Evolutionary conservation across 2,888 invertebrate species (phyloP), one percentile per base, ranked within the genome.

Genomic region (Ochropacha duplaris): DNA sequence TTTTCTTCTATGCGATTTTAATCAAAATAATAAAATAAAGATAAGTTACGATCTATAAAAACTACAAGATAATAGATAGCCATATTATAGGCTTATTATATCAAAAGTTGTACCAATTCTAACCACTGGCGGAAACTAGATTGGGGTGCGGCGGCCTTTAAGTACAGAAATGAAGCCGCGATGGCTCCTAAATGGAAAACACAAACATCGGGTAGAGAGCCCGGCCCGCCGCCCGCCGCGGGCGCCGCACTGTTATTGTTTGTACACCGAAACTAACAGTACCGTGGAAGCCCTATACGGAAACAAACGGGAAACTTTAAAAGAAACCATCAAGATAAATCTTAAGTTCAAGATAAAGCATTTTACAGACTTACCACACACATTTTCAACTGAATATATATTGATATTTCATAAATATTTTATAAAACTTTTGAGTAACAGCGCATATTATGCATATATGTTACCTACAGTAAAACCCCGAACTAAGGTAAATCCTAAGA

Each of bases 211-310:
- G 74, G 69, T 62, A 71, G 74, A 69, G 74, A 70, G 44, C 44
- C 44, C 71, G 65, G 62, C 86, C 85, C 82, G 52, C 52, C 79
- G 62, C 86, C 85, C 82, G 52, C 52, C 79, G 79, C 78, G 74
- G 83, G 83, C 84, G 68, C 74, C 78, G 78, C 81, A 71, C 75
- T 90, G 88, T 91, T 92, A 88, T 91, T 92, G 91, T 92, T 92
- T 89, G 88, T 79, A 72, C 78, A 78, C 83, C 84, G 76, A 85
- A 90, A 90, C 90, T 89, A 85, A 79, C 68, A 66, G 76, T 65
- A 66, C 70, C 57, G 72, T 71, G 71, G 72, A 76, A 77, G 61
- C 70, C 68, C 64, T 60, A 57, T 64, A 71, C 61, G 62, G 31
- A 61, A 66, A 69, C 74, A 69, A 76, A 70, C 70, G 63, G 56